Base-by-base conservation (phyloP, 1,140 invertebrate species). In the Mactra quadrangularis region DNA sequence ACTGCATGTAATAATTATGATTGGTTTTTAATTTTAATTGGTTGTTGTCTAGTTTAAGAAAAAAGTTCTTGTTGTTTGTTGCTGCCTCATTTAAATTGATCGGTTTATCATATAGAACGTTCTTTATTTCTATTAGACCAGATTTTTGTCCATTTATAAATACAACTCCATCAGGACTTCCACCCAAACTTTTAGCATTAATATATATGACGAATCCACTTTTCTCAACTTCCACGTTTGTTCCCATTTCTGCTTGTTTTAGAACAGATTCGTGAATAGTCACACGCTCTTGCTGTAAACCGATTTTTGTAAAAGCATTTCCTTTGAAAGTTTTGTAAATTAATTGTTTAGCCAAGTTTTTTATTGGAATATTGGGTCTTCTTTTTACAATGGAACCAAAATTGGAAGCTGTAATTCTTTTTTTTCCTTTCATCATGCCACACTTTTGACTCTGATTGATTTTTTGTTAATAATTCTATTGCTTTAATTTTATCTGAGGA, bases 351-450 rank as follows among this genome's bases (percentile, higher is more conserved):
- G 25, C 52, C 6, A 55, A 22, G 6, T 55, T 55, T 15, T 22
- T 15, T 11, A 55, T 22, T 15, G 52, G 52, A 55, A 55, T 55
- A 15, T 7, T 55, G 11, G 52, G 52, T 11, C 4, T 55, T 22
- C 52, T 55, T 55, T 55, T 11, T 15, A 55, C 52, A 22, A 55
- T 22, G 6, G 11, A 15, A 15, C 52, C n/a, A 11, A 55, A 15
- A 4, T n/a, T 55, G 6, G 52, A 55, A n/a, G 52, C 52, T 11
- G 52, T 55, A 22, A 55, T 55, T 7, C 52, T 7, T 22, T 55
- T 55, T 22, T 55, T 55, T 55, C 52, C n/a, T 55, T 55, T 55
- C 52, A 55, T 55, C 52, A 55, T 55, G 52, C 52, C 52, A 55
- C 25, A 55, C 52, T 55, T 55, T 11, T 13, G 52, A 55, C 52